These are phyloP conservation scores for Dasysyrphus albostriatus DNA, from an alignment of 2,888 invertebrate genomes.

Conservation along the genomic window DNA sequence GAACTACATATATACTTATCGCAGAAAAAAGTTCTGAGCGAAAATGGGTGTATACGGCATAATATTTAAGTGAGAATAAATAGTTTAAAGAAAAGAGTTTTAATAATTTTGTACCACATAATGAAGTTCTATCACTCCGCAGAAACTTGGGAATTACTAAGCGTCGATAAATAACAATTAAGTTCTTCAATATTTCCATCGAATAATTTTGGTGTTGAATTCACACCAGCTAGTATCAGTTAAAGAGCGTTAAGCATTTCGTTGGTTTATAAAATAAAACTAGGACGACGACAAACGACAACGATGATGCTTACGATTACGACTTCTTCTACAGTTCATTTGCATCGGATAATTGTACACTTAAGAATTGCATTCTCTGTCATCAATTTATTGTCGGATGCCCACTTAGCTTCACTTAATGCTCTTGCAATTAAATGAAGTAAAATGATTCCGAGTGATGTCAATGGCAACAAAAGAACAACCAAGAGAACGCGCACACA, in stretches of 20 bases:
- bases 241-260: conserved; percentile 7
- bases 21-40: too few species aligned
- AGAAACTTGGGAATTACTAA: too few species aligned
- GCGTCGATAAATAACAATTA: conserved; percentile 14
- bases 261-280: conserved; percentile 3
- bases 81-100: too few species aligned
- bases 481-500: conserved; percentile 12
- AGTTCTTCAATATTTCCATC: neutral
- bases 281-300: conserved; percentile 18
- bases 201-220: too few species aligned
- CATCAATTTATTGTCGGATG: conserved; percentile 39
- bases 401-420: conserved; percentile 26
- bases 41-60: too few species aligned
- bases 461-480: conserved; percentile 7
- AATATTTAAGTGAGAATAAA: too few species aligned
- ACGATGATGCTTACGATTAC: neutral
- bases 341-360: conserved; percentile 53
- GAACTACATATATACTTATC: too few species aligned
- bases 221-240: neutral
- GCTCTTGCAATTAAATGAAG: conserved; percentile 51
- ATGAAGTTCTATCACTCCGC: too few species aligned
- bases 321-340: conserved; percentile 42
- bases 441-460: conserved; percentile 34
- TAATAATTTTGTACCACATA: too few species aligned
- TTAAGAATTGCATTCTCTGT: conserved; percentile 18